Conservation (phyloP, 2,113 vertebrate species). For the Eidolon helvum region DNA sequence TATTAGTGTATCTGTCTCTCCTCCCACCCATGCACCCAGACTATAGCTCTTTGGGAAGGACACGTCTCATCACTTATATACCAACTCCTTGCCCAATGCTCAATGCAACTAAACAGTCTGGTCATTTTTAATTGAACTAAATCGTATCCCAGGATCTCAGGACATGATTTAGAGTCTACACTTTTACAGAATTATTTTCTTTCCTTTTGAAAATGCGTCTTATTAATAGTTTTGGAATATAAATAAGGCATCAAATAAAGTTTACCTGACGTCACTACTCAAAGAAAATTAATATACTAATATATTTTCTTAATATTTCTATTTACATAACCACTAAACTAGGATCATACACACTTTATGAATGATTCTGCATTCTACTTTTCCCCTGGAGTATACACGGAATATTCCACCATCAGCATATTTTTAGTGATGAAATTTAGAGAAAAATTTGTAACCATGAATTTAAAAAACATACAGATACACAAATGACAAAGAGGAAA, state of each 20-base stretch:
- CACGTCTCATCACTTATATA: background rate
- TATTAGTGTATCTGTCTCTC: background rate
- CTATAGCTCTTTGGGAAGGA: background rate
- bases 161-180: background rate
- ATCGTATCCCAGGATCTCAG: background rate
- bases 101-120: background rate
- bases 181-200: background rate
- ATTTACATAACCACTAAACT: background rate
- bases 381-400: background rate
- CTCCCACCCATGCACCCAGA: background rate
- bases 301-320: background rate
- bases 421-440: background rate
- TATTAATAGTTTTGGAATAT: background rate
- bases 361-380: background rate
- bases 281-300: background rate
- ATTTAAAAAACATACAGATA: background rate
- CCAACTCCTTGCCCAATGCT: background rate
- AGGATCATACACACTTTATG: background rate
- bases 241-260: background rate
- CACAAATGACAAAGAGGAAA: background rate
- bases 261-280: background rate
- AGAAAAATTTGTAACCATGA: background rate
- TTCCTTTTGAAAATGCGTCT: background rate
- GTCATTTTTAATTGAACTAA: background rate
- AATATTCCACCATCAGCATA: background rate